Base-by-base conservation (phyloP, 1,140 invertebrate genomes). In the Gerris buenoi region DNA sequence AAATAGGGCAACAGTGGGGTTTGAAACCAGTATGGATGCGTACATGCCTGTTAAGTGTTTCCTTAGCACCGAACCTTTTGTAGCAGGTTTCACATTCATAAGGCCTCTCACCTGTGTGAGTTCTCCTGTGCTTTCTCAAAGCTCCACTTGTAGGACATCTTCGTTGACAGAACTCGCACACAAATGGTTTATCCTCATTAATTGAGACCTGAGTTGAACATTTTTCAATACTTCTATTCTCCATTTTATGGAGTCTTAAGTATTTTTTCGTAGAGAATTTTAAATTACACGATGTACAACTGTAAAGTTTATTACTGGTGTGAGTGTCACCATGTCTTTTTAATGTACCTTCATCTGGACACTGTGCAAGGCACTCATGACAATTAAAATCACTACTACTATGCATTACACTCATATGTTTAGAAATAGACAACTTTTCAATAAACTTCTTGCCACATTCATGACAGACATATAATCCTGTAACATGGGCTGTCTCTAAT, bases 61-160 rank as follows among this genome's bases (percentile, higher is more conserved):
- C 88, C 72, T 88, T 87, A n/a, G 88, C 86, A 2, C 86, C 82
- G 78, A 90, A 90, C 65, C 81, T 81, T 71, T 82, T 82, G 69
- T 78, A 79, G 77, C 86, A 87, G 82, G 84, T 79, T 72, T 82
- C 80, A 74, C 86, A 88, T 71, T 84, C 81, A 71, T 86, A 87
- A 1, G 88, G 87, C 72, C 86, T 85, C 76, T 91, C 88, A 67
- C 89, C 89, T 1, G 89, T 91, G 74, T 92, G 89, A 74, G 87
- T 86, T 28, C 88, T 81, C 46, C 85, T 78, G 76, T 93, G 90
- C 71, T 90, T 89, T 72, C 88, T 88, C 71, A 90, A 80, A 18
- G 87, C 86, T 28, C 86, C 82, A 70, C 82, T 81, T 1, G 86
- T 86, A 3, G 86, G 82, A 76, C 89, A 89, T 60, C 77, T 75